A percentile compares a stretch with the other conserved stretches of the same genome.
Conservation (phyloP, 1,140 invertebrate genomes). For the Daktulosphaira vitifoliae region DNA sequence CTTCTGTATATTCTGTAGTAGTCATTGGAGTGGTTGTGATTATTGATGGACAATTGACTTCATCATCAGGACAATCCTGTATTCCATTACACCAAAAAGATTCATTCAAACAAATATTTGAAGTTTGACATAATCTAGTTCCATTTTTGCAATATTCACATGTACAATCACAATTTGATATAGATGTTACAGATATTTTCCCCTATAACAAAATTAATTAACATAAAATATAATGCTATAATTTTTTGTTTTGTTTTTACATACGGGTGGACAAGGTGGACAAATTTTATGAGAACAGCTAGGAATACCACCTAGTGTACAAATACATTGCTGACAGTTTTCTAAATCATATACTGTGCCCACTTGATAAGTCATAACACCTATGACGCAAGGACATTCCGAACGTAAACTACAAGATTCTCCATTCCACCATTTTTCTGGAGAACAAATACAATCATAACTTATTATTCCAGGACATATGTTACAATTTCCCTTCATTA, state of each 20-base stretch:
- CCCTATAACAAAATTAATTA: slow-evolving; percentile 1
- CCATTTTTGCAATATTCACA: slow-evolving; percentile 61
- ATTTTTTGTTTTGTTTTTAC: neutral
- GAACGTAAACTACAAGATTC: slow-evolving; percentile 55
- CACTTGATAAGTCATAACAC: slow-evolving; percentile 55
- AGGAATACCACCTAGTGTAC: slow-evolving; percentile 58
- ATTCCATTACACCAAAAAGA: slow-evolving; percentile 71
- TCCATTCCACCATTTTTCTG: slow-evolving; percentile 57
- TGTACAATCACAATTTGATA: slow-evolving; percentile 56
- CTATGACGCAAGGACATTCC: slow-evolving; percentile 66
- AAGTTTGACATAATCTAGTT: slow-evolving; percentile 61
- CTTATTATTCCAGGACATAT: slow-evolving; percentile 38
- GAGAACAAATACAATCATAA: neutral
- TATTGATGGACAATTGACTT: slow-evolving; percentile 54
- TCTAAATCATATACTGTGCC: slow-evolving; percentile 57
- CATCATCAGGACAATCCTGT: slow-evolving; percentile 75
- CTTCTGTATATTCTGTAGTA: slow-evolving; percentile 32
- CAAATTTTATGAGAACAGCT: slow-evolving; percentile 60
- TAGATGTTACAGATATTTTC: neutral
- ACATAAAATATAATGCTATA: too few species aligned
- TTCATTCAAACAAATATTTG: slow-evolving; percentile 61
- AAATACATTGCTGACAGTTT: slow-evolving; percentile 67
- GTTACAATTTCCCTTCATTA: neutral
- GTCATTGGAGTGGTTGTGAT: slow-evolving; percentile 34
- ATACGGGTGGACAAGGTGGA: slow-evolving; percentile 51